A percentile compares a stretch with the other conserved stretches of the same genome.
phyloP scores from a whole-genome alignment of 1,140 invertebrate species.

The Scaptomyza montana region DNA sequence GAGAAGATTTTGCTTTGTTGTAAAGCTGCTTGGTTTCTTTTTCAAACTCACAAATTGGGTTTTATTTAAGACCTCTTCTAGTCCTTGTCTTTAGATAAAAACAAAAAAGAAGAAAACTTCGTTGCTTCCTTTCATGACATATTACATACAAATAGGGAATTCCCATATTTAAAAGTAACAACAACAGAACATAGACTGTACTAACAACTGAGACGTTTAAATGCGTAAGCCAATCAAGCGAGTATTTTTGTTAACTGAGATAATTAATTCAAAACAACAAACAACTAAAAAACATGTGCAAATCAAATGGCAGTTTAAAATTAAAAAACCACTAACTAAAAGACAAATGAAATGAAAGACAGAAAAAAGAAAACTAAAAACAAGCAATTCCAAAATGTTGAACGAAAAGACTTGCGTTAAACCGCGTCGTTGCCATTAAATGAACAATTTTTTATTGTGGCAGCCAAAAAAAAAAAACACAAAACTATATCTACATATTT shows the following conservation, averaged over 20 bases:
- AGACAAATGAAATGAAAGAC: conserved; percentile 30
- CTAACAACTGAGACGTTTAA: conserved; percentile 32
- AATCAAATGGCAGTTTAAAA: conserved; percentile 51
- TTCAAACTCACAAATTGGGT: too few species aligned
- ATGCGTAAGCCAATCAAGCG: conserved; percentile 63
- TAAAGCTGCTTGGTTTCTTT: conserved; percentile 11
- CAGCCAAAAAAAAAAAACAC: conserved; percentile 20
- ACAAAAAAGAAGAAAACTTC: conserved; percentile 15
- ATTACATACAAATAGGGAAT: conserved; percentile 9
- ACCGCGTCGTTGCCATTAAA: conserved; percentile 50
- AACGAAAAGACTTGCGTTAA: conserved; percentile 74
- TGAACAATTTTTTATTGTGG: conserved; percentile 25
- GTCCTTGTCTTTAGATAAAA: conserved; percentile 47
- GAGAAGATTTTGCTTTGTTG: not conserved
- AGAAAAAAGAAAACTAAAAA: conserved; percentile 2
- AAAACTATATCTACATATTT: conserved; percentile 12
- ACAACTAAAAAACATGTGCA: too few species aligned
- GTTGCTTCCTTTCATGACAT: conserved; percentile 29
- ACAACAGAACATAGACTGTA: conserved; percentile 51
- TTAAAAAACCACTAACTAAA: conserved; percentile 15
- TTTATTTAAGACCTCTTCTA: conserved; percentile 45
- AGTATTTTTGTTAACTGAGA: conserved; percentile 34
- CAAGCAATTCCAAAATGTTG: conserved; percentile 70
- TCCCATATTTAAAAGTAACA: conserved; percentile 1
- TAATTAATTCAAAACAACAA: not conserved